Conservation (phyloP, 2,888 invertebrate species). For the Scelioninae gen. 2 region DNA sequence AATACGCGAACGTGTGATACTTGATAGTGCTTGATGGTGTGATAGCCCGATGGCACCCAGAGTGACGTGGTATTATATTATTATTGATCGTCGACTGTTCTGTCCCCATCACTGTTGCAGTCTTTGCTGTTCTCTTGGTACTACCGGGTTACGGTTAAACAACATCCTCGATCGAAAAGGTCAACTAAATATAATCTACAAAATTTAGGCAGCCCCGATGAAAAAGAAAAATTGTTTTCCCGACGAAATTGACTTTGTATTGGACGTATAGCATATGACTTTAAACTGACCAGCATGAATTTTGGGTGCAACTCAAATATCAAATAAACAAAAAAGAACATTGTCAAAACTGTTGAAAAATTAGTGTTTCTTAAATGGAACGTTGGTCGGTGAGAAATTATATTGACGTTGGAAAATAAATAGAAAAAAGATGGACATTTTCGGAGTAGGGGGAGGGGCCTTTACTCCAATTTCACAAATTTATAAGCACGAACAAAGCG, state of each 20-base stretch:
- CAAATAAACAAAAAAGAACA: neutral
- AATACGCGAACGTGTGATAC: slow-evolving; percentile 52
- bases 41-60: slow-evolving; percentile 69
- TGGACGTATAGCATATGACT: neutral
- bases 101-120: slow-evolving; percentile 70
- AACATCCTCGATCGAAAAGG: slow-evolving; percentile 57
- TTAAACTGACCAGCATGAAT: neutral
- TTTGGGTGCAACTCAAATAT: neutral
- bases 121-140: slow-evolving; percentile 68
- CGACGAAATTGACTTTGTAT: neutral
- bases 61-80: slow-evolving; percentile 70
- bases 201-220: slow-evolving; percentile 10
- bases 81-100: slow-evolving; percentile 71
- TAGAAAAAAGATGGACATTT: too few relatives aligned
- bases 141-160: slow-evolving; percentile 67
- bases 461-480: too few relatives aligned
- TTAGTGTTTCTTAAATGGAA: too few relatives aligned
- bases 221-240: slow-evolving; percentile 20
- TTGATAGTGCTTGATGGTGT: slow-evolving; percentile 66
- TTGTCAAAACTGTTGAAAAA: too few relatives aligned
- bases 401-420: too few relatives aligned
- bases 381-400: too few relatives aligned
- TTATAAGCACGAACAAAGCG: too few relatives aligned
- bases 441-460: too few relatives aligned
- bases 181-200: slow-evolving; percentile 19